Base-by-base conservation (phyloP, 2,888 invertebrate genomes). In the Synergus gifuensis region DNA sequence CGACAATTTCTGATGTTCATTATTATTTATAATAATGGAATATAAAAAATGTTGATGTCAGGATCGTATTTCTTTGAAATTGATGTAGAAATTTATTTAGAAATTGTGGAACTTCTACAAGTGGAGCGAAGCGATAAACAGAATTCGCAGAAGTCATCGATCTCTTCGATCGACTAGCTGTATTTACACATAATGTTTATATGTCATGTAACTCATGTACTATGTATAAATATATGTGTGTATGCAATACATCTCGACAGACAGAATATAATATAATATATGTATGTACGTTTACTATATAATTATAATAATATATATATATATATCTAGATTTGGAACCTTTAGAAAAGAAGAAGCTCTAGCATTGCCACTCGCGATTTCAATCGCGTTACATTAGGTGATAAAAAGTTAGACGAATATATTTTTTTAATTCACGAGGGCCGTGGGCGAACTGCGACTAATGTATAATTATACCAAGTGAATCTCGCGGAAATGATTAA, bases 171-270 rank as follows among this genome's bases (percentile, higher is more conserved):
- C 54, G 40, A 58, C n/a, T 67, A 67, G 44, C 28, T 36, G 54
- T 73, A 54, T 73, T 73, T 73, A 73, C 54, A 73, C 36, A 36
- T 54, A n/a, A 73, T 11, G n/a, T 54, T 36, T 73, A 54, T 16
- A 54, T 73, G 73, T 58, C 12, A 18, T 66, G 42, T 66, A 18
- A 18, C 78, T 58, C 12, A 18, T 66, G 42, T 66, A 18, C 42
- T 79, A 80, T 84, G 78, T 81, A 82, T 83, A 84, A 82, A 83
- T 84, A 82, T 83, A 83, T 83, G 81, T 84, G 80, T 78, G 83
- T 82, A 84, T 81, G 79, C 80, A 77, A 54, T 58, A 73, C 54
- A 73, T 73, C 79, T 78, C 80, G 84, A 84, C 81, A 79, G 83
- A 84, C 84, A 84, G 81, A 82, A 83, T 83, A 83, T 78, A 78